phyloP scores from a whole-genome alignment of 2,888 invertebrate genomes.

The Hirtodrosophila trivittata region DNA sequence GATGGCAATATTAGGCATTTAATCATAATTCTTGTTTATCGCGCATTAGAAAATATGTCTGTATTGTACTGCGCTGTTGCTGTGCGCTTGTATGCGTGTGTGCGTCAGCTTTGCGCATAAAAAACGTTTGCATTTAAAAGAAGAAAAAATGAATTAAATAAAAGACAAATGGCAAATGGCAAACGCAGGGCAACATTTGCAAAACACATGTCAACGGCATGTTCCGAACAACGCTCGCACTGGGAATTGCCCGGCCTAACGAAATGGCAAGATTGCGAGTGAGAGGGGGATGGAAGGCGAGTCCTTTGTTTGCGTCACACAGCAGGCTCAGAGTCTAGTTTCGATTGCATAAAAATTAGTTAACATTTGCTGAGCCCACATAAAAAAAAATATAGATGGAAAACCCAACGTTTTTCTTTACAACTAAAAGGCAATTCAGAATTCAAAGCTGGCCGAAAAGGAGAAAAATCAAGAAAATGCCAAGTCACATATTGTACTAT shows the following conservation, averaged over 20 bases:
- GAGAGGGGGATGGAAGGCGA: slow-evolving; percentile 5
- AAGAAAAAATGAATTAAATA: slow-evolving; percentile 29
- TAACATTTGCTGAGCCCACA: slow-evolving; percentile 43
- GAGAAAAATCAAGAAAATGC: slow-evolving; percentile 24
- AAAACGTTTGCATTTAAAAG: slow-evolving; percentile 28
- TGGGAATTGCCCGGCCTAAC: slow-evolving; percentile 35
- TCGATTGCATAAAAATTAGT: slow-evolving; percentile 54
- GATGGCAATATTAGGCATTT: slow-evolving; percentile 28
- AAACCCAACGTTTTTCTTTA: slow-evolving; percentile 12
- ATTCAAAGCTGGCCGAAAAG: slow-evolving; percentile 33
- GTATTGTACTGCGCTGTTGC: background rate
- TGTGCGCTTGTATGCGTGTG: slow-evolving; percentile 8
- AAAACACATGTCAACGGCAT: slow-evolving; percentile 77
- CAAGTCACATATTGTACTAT: slow-evolving; percentile 38
- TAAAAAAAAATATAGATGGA: slow-evolving; percentile 14
- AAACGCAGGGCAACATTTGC: slow-evolving; percentile 69
- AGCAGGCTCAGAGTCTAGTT: slow-evolving; percentile 24
- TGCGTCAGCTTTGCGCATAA: slow-evolving; percentile 16
- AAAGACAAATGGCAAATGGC: slow-evolving; percentile 29
- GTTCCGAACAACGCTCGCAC: slow-evolving; percentile 46
- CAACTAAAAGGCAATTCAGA: slow-evolving; percentile 39
- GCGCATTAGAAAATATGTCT: slow-evolving; percentile 33
- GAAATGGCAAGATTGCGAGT: background rate
- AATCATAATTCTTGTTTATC: slow-evolving; percentile 38
- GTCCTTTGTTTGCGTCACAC: slow-evolving; percentile 54